These are phyloP conservation scores for Lycia hirtaria DNA, from an alignment of 2,888 invertebrate species.

Conservation along the genomic window DNA sequence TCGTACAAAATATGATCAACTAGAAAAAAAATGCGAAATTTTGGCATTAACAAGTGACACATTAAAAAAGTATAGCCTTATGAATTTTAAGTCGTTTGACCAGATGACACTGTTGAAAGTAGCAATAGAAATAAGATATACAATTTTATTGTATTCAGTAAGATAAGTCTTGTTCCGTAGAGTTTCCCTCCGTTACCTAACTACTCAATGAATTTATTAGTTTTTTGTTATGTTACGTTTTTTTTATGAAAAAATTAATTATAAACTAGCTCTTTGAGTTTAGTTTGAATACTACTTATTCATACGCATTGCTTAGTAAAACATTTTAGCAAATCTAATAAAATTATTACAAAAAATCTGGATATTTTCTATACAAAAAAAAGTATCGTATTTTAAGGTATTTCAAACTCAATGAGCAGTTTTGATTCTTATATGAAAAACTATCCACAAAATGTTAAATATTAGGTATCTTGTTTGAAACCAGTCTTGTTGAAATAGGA, in stretches of 20 bases:
- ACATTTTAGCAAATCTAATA: no score
- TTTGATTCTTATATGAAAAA: no score
- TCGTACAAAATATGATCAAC: no score
- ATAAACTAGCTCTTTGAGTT: no score
- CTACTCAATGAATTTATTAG: not conserved
- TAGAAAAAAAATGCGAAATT: no score
- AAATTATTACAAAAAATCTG: no score
- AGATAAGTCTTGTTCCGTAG: constrained; percentile 7
- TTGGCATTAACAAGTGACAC: not conserved
- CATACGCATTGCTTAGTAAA: no score
- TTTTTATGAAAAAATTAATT: no score
- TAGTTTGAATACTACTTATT: no score
- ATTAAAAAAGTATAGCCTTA: not conserved
- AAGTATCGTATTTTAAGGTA: no score
- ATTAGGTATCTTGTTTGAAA: not conserved
- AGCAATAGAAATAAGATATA: constrained; percentile 20
- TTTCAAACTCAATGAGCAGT: no score
- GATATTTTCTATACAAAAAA: no score
- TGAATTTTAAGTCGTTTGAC: constrained; percentile 6
- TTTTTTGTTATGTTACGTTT: not conserved
- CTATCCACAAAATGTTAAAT: not conserved
- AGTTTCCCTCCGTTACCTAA: constrained; percentile 1
- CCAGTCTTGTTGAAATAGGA: not conserved
- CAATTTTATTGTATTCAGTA: constrained; percentile 10
- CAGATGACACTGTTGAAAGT: constrained; percentile 14